Conservation (phyloP, 2,797 vertebrate species). For the Helarctos malayanus region DNA sequence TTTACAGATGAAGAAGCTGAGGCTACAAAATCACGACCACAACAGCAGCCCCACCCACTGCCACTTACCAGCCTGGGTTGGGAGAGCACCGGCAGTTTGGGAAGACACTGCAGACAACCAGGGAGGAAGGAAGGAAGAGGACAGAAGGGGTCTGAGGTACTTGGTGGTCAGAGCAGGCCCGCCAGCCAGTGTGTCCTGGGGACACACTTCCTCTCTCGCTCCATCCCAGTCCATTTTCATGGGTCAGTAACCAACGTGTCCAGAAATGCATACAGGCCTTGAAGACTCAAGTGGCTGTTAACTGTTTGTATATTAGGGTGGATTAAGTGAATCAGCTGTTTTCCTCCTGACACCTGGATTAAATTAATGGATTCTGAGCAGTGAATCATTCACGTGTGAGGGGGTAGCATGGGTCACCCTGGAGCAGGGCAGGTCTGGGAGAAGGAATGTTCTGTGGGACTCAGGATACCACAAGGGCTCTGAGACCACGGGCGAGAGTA, state of each 20-base stretch:
- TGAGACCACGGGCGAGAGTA: not conserved
- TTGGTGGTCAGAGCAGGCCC: not conserved
- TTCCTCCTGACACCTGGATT: not conserved
- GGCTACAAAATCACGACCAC: not conserved
- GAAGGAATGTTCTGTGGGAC: not conserved
- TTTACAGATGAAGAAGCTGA: conserved; percentile 17
- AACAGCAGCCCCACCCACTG: not conserved
- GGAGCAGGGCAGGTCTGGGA: too few relatives aligned
- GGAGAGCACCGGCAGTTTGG: not conserved
- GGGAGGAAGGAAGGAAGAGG: not conserved
- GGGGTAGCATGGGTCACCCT: accelerated
- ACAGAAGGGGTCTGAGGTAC: not conserved
- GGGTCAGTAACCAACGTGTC: not conserved
- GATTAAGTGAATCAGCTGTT: not conserved
- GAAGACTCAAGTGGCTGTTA: not conserved
- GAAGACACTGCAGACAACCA: not conserved
- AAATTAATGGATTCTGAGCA: not conserved
- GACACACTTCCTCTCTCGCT: not conserved
- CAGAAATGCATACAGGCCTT: not conserved
- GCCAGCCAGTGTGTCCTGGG: accelerated
- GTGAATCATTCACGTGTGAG: not conserved
- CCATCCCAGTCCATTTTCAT: not conserved
- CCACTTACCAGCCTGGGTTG: not conserved
- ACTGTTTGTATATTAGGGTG: not conserved
- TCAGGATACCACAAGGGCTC: not conserved